phyloP scores from a whole-genome alignment of 2,113 vertebrate species.

The Protobothrops flavoviridis region DNA sequence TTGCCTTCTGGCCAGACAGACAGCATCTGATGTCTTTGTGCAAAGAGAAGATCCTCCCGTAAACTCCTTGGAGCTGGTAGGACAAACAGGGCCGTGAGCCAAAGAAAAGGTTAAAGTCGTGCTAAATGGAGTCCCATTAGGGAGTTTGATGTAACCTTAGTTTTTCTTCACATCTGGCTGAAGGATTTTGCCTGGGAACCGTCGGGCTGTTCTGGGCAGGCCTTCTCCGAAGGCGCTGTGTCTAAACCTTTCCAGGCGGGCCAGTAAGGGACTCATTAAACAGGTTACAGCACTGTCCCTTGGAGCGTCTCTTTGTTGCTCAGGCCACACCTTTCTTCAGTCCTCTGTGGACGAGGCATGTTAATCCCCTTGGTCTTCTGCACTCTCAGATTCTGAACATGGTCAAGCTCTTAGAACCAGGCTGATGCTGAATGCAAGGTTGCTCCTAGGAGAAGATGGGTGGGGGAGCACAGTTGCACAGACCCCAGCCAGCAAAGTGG shows the following conservation, averaged over 20 bases:
- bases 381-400: background rate
- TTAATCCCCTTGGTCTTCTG: background rate
- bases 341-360: background rate
- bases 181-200: constrained; percentile 31
- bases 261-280: background rate
- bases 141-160: constrained; percentile 42
- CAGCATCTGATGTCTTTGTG: constrained; percentile 17
- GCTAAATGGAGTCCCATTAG: constrained; percentile 39
- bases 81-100: background rate
- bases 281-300: background rate
- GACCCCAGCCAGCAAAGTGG: background rate
- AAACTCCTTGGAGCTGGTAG: constrained; percentile 21
- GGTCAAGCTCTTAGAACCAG: background rate
- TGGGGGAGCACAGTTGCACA: background rate
- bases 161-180: constrained; percentile 33
- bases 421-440: background rate
- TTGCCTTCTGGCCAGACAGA: constrained; percentile 36
- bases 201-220: constrained; percentile 35
- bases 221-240: constrained; percentile 21
- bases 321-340: background rate
- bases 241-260: constrained; percentile 1
- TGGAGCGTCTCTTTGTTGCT: background rate
- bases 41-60: constrained; percentile 15
- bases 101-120: constrained; percentile 16
- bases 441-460: background rate